Percentiles rank a stretch among this genome's conserved stretches.
Evolutionary conservation across 1,140 invertebrate species (phyloP).

Genomic region (Pseudomyrmex sp.): DNA sequence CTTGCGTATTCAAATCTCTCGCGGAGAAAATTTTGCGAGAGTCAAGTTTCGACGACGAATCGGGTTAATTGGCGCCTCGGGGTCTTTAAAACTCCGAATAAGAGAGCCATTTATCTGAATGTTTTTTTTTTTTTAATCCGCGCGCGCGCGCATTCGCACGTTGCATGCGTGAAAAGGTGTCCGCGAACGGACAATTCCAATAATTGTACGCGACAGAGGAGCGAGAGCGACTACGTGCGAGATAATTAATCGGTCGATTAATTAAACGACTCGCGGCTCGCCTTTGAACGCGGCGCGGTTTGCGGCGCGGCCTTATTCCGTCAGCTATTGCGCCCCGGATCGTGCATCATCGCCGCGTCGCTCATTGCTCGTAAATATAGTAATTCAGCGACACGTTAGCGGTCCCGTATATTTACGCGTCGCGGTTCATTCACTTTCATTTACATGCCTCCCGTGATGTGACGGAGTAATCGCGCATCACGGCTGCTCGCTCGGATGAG

Average conservation of each 20-base stretch:
- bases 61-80: slow-evolving; percentile 51
- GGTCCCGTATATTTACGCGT: slow-evolving; percentile 54
- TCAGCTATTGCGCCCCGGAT: slow-evolving; percentile 18
- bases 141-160: not conserved
- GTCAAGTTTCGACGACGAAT: slow-evolving; percentile 21
- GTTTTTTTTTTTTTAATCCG: slow-evolving; percentile 52
- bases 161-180: slow-evolving; percentile 1
- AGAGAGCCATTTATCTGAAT: slow-evolving; percentile 53
- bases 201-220: slow-evolving; percentile 67
- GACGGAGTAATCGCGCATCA: slow-evolving; percentile 14
- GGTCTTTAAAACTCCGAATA: slow-evolving; percentile 11
- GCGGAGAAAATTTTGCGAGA: slow-evolving; percentile 16
- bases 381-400: slow-evolving; percentile 60
- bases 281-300: slow-evolving; percentile 18
- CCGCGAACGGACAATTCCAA: slow-evolving; percentile 62
- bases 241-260: slow-evolving; percentile 74
- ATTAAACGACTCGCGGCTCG: slow-evolving; percentile 59
- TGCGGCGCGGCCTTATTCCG: slow-evolving; percentile 19
- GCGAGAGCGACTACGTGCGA: slow-evolving; percentile 45
- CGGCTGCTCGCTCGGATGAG: not conserved
- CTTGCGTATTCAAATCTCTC: not conserved
- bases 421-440: slow-evolving; percentile 52
- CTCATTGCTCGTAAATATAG: slow-evolving; percentile 67
- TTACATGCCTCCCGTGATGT: slow-evolving; percentile 38
- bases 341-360: slow-evolving; percentile 59